Percentiles rank a stretch among this genome's conserved stretches.
These are phyloP conservation scores for Chaetogeoica ovagalla DNA, from an alignment of 2,888 invertebrate genomes.

Conservation along the genomic window DNA sequence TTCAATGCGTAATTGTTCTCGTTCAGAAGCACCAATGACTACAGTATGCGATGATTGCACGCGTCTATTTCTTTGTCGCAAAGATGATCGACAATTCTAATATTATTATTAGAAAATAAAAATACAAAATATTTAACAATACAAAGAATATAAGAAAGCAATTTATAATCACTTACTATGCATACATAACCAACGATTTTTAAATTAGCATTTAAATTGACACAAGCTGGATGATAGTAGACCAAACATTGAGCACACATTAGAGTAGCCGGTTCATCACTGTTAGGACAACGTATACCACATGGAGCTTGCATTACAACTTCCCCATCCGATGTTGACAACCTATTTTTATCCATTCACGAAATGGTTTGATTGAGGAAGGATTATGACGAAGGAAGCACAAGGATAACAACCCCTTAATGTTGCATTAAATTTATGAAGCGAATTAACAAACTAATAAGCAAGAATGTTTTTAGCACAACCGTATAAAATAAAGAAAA, in stretches of 20 bases:
- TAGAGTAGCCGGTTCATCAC: slow-evolving; percentile 36
- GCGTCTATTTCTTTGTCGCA: slow-evolving; percentile 18
- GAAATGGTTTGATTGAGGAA: slow-evolving; percentile 50
- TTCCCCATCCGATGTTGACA: slow-evolving; percentile 50
- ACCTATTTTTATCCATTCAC: slow-evolving; percentile 52
- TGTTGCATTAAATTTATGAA: slow-evolving; percentile 32
- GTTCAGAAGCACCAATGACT: slow-evolving; percentile 32
- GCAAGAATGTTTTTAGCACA: slow-evolving; percentile 41
- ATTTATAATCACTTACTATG: slow-evolving; percentile 30
- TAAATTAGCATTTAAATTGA: slow-evolving; percentile 46
- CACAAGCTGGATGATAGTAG: slow-evolving; percentile 50
- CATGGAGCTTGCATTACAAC: slow-evolving; percentile 47
- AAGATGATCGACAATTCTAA: slow-evolving; percentile 41
- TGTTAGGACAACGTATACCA: slow-evolving; percentile 45
- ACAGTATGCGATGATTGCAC: slow-evolving; percentile 24
- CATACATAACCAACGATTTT: slow-evolving; percentile 49
- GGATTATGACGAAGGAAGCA: slow-evolving; percentile 42
- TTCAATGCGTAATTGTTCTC: slow-evolving; percentile 39
- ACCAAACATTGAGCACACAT: slow-evolving; percentile 50
- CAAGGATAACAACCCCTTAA: slow-evolving; percentile 51
- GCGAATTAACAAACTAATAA: slow-evolving; percentile 40
- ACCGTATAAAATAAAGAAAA: neutral
- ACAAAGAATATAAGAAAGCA: neutral
- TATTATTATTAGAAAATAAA: neutral
- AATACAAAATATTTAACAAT: neutral